Evolutionary conservation across 1,140 invertebrate genomes (phyloP).

Genomic region (Pogonognathellus flavescens): DNA sequence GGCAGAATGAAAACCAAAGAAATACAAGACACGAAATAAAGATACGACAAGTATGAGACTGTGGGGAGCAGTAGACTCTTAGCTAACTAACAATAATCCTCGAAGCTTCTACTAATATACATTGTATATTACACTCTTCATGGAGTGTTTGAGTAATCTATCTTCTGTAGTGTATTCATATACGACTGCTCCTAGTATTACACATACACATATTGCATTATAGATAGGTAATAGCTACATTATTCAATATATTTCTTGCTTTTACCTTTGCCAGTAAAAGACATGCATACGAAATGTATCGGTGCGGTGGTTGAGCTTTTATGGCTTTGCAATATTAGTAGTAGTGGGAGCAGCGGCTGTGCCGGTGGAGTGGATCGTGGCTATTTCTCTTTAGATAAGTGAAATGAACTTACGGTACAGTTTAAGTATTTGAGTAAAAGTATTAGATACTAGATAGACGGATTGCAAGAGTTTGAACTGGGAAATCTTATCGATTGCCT

Average conservation of each 20-base stretch:
- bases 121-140: not conserved
- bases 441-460: constrained; percentile 35
- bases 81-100: constrained; percentile 15
- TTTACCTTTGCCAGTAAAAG: not conserved
- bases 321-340: constrained; percentile 30
- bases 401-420: constrained; percentile 34
- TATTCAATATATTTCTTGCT: not conserved
- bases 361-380: constrained; percentile 18
- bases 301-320: not conserved
- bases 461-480: constrained; percentile 45
- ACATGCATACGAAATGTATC: too few relatives aligned
- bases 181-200: not conserved
- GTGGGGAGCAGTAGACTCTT: not conserved
- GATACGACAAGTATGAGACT: not conserved
- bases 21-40: not conserved
- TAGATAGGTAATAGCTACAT: not conserved
- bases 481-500: constrained; percentile 53
- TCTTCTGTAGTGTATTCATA: not conserved
- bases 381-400: constrained; percentile 47
- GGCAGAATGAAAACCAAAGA: not conserved
- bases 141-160: constrained; percentile 26
- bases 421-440: constrained; percentile 25
- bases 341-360: too few relatives aligned
- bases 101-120: not conserved
- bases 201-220: not conserved